A percentile compares a stretch with the other conserved stretches of the same genome.
These are phyloP conservation scores for Hemithea aestivaria DNA, from an alignment of 2,888 invertebrate genomes.

Conservation along the genomic window DNA sequence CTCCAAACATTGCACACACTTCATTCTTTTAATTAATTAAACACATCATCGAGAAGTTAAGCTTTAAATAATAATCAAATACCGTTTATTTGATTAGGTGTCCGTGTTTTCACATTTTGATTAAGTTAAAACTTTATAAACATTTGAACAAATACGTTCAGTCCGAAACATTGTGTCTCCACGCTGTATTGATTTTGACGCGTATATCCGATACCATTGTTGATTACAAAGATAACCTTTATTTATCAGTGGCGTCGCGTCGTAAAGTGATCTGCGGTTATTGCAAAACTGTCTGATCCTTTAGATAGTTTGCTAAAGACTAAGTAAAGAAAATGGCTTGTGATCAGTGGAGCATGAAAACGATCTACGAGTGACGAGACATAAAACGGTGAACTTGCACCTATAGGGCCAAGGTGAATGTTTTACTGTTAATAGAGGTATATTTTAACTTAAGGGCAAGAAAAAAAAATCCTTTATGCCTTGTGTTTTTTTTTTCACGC, in stretches of 20 bases:
- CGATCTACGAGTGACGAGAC: slow-evolving; percentile 37
- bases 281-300: slow-evolving; percentile 33
- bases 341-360: slow-evolving; percentile 45
- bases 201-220: slow-evolving; percentile 10
- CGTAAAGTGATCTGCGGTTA: slow-evolving; percentile 10
- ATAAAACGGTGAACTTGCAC: slow-evolving; percentile 36
- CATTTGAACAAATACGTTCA: slow-evolving; percentile 8
- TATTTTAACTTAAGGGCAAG: too few relatives aligned
- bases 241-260: slow-evolving; percentile 28
- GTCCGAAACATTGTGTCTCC: slow-evolving; percentile 27
- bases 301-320: slow-evolving; percentile 38
- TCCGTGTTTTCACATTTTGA: too few relatives aligned
- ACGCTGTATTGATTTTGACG: slow-evolving; percentile 20
- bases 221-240: slow-evolving; percentile 29
- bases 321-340: slow-evolving; percentile 39
- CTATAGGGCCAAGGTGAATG: slow-evolving; percentile 13
- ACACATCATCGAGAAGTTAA: too few relatives aligned
- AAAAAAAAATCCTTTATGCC: too few relatives aligned
- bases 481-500: too few relatives aligned
- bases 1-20: slow-evolving; percentile 33
- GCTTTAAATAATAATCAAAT: too few relatives aligned
- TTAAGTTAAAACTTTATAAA: too few relatives aligned
- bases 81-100: too few relatives aligned
- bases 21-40: too few relatives aligned
- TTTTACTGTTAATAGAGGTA: slow-evolving; percentile 2